Evolutionary conservation across 1,140 invertebrate genomes (phyloP), one percentile per base, ranked within the genome.

Genomic region (Dreissena polymorpha): DNA sequence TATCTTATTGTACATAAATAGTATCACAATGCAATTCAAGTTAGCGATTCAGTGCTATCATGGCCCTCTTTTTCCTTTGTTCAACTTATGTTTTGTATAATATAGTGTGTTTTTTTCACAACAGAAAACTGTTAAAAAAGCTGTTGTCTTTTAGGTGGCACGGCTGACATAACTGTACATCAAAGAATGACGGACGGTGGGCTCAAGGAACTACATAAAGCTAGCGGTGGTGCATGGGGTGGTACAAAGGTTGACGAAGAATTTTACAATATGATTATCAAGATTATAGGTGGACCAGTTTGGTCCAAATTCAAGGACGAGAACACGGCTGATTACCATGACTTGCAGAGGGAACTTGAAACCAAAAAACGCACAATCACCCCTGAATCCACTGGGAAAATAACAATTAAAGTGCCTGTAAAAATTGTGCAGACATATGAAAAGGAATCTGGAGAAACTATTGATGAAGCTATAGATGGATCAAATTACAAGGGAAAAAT

Each of bases 201-300:
- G 5, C 49, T 81, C 0, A 81, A 85, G 39, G 84, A 85, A 29
- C 29, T 85, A 6, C 78, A 81, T 50, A 85, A 85, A 49, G 84
- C 84, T 16, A 81, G 77, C 57, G 84, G 84, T 16, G 77, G 84
- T 25, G 84, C 77, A 6, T 85, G 84, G 84, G 84, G 84, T 16
- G 84, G 77, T 18, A 85, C 78, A 14, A 80, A 85, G 51, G 78
- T 82, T 8, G 81, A 83, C 50, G 75, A 85, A 63, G 83, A 85
- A 29, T 85, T 85, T 50, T 68, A 68, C 16, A n/a, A 50, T 27
- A 18, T 80, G 8, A 39, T 85, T 51, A 72, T 85, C 16, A 67
- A 53, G 63, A 49, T 85, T 67, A 72, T 85, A 23, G 76, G 75
- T 18, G 76, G 25, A 13, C 69, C 60, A 18, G 64, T 75, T 23